Evolutionary conservation across 2,797 vertebrate genomes (phyloP).

Genomic region (Sebastes hubbsi): DNA sequence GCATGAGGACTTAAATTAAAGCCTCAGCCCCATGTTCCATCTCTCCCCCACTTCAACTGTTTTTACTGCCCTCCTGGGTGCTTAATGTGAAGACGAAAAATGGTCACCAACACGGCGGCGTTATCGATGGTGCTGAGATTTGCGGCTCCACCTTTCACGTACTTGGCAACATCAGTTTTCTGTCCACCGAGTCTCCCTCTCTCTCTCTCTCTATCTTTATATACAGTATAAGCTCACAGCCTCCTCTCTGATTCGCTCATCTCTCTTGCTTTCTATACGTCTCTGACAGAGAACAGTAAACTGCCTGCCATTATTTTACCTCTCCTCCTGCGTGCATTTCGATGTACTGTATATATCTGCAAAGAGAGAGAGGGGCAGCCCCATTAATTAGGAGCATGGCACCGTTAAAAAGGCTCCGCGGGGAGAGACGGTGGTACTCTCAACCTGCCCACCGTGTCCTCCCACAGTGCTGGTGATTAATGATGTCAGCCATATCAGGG

Average conservation of each 20-base stretch:
- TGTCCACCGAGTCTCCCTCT: neutral
- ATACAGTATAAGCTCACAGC: neutral
- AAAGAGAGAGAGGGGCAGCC: conserved; percentile 37
- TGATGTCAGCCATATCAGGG: conserved; percentile 73
- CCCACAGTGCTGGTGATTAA: conserved; percentile 77
- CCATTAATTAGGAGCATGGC: conserved; percentile 68
- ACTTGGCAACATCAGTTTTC: conserved; percentile 47
- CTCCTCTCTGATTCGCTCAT: neutral
- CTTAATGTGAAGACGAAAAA: conserved; percentile 34
- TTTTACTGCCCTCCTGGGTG: conserved; percentile 25
- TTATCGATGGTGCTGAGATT: conserved; percentile 67
- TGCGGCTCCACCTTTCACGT: conserved; percentile 50
- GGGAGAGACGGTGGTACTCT: conserved; percentile 58
- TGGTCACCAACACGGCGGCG: conserved; percentile 43
- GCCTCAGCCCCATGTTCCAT: conserved; percentile 21
- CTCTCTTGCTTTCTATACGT: neutral
- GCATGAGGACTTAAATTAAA: neutral
- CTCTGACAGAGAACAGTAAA: conserved; percentile 24
- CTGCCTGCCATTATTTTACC: conserved; percentile 50
- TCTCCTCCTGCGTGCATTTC: conserved; percentile 32
- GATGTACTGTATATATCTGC: conserved; percentile 35
- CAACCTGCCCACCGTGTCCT: conserved; percentile 66
- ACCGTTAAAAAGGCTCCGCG: conserved; percentile 56
- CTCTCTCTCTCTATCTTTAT: neutral
- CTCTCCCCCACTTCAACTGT: conserved; percentile 1